phyloP scores from a whole-genome alignment of 2,888 invertebrate genomes.

The Marronus borbonicus region DNA sequence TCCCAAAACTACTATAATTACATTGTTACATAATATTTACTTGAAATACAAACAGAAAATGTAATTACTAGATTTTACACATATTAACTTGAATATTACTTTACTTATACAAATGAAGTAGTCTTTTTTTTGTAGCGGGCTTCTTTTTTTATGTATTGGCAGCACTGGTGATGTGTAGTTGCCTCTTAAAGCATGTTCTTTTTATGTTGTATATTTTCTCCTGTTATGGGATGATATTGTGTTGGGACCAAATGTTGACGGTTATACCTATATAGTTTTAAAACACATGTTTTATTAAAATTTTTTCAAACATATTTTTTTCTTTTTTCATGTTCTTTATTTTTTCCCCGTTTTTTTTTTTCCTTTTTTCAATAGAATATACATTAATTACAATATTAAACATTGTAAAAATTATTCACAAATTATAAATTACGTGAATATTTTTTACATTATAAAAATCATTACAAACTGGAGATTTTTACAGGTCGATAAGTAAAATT shows the following conservation, averaged over 20 bases:
- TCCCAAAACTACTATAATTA: slow-evolving; percentile 46
- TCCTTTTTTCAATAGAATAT: slow-evolving; percentile 23
- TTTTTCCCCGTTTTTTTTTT: slow-evolving; percentile 31
- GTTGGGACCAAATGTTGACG: slow-evolving; percentile 50
- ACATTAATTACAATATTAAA: slow-evolving; percentile 33
- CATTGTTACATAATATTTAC: slow-evolving; percentile 34
- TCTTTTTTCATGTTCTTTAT: slow-evolving; percentile 28
- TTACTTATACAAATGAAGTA: slow-evolving; percentile 22
- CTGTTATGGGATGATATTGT: slow-evolving; percentile 51
- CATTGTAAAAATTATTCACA: slow-evolving; percentile 49
- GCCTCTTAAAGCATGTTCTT: slow-evolving; percentile 45
- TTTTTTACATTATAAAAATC: slow-evolving; percentile 50
- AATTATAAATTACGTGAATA: slow-evolving; percentile 29
- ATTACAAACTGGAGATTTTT: slow-evolving; percentile 39
- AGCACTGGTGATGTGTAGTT: slow-evolving; percentile 48
- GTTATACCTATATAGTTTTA: slow-evolving; percentile 53
- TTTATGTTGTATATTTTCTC: slow-evolving; percentile 47
- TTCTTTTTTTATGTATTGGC: slow-evolving; percentile 47
- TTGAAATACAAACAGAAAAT: slow-evolving; percentile 26
- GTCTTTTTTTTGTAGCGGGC: slow-evolving; percentile 30
- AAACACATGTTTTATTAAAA: slow-evolving; percentile 52
- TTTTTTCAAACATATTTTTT: slow-evolving; percentile 26
- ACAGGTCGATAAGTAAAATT: slow-evolving; percentile 47
- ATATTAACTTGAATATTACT: slow-evolving; percentile 27
- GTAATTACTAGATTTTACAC: slow-evolving; percentile 12